Base-by-base conservation (phyloP, 2,888 invertebrate genomes). In the Anthophora plumipes region DNA sequence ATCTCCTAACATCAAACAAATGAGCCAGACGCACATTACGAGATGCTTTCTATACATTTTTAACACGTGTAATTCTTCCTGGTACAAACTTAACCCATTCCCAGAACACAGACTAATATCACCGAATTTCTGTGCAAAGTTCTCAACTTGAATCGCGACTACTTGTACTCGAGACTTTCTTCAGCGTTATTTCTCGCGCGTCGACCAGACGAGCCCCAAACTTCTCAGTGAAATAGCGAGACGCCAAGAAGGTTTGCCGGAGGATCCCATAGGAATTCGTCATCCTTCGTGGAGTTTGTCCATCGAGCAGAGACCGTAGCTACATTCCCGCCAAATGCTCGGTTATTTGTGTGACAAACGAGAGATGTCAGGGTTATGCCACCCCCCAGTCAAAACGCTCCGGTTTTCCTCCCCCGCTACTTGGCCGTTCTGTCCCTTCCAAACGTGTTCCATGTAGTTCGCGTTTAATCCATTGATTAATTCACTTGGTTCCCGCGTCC, bases 261-360 rank as follows among this genome's bases (percentile, higher is more conserved):
- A 60, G 52, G 54, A 75, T 85, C 86, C 83, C 88, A 76, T 64
- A 80, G 89, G 91, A 90, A 91, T 90, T 91, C 89, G 90, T 91
- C 91, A 91, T 90, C 86, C 88, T 84, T 84, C 83, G 83, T 77
- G 84, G 88, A 89, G 89, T 90, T 91, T 87, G 90, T 90, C 90
- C 90, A 90, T 90, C 83, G 90, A 79, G 88, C 86, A 74, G 57
- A 81, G 81, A 82, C 77, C 82, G 76, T 68, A 78, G 86, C 79
- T 80, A 87, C 83, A 82, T 78, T 87, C 82, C 83, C 90, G 89
- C 90, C 91, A 92, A 93, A 93, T 93, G 93, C 88, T 88, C 85
- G 89, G 90, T 91, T 90, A 91, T 93, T 93, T 93, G 88, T 88
- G 90, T 93, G 93, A 93, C 92, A 92, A 92, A 92, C 91, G 92